Evolutionary conservation across 2,888 invertebrate genomes (phyloP), one percentile per base, ranked within the genome.

Genomic region (Pocota personata): DNA sequence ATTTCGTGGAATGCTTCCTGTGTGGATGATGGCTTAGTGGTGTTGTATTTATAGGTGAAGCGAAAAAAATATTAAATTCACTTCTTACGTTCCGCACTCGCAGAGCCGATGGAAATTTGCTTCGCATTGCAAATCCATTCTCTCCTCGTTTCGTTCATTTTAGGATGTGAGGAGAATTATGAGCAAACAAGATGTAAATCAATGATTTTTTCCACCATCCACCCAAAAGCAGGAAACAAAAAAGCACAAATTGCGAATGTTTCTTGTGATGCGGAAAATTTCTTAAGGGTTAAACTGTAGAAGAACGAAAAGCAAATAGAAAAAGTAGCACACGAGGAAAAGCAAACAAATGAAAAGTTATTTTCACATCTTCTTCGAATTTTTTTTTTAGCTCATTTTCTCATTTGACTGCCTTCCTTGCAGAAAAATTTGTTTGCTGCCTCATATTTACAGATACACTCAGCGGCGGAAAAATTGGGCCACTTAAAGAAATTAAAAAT

Each of bases 171-270:
- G 66, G 12, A 60, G 71, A 82, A 72, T 86, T 86, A 77, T 77
- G 77, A 82, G 76, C 77, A 86, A 86, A 82, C 77, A 82, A 82
- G 86, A 86, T 82, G 86, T 86, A 86, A 86, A 86, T 86, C 86
- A 86, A 67, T 86, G 82, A 77, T 58, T 46, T 35, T 10, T 35
- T 62, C 12, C 62, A 48, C 30, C 82, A 69, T 52, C 58, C 73
- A 32, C 55, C 55, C 21, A 32, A n/a, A 43, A 19, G 16, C 12
- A 10, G 14, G 8, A 19, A 32, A 8, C 35, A 35, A 37, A 52
- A 14, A 52, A 24, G 3, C 7, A 66, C 35, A 64, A 76, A 77
- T 69, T 64, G 57, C 80, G 27, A 76, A 84, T 76, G 75, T 35
- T 62, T 84, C 69, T 71, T 60, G 48, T 52, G 75, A 76, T 69